A percentile compares a stretch with the other conserved stretches of the same genome.
phyloP scores from a whole-genome alignment of 2,888 invertebrate species.

The Cheilosia variabilis region DNA sequence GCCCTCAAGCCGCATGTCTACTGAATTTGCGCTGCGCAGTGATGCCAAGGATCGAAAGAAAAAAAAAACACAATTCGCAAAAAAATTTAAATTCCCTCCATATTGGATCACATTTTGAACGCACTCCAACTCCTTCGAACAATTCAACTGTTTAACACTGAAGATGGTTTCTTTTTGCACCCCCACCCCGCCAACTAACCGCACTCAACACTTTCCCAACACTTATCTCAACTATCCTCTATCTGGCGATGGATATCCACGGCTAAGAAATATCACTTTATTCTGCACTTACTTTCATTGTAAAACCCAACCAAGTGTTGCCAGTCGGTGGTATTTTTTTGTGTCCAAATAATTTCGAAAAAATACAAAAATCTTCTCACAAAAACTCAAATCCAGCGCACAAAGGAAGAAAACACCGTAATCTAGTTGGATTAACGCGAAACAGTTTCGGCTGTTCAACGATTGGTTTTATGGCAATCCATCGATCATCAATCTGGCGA shows the following conservation, averaged over 20 bases:
- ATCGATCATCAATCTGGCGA: slow-evolving; percentile 72
- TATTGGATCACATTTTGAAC: too few species aligned
- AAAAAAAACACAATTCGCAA: too few species aligned
- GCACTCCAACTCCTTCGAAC: background rate
- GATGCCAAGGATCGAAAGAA: too few species aligned
- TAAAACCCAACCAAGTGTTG: background rate
- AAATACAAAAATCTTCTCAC: background rate
- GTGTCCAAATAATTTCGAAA: too few species aligned
- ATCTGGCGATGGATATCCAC: slow-evolving; percentile 29
- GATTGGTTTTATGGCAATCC: slow-evolving; percentile 65
- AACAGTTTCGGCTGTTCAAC: slow-evolving; percentile 19
- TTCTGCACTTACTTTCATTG: slow-evolving; percentile 46
- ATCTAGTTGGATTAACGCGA: slow-evolving; percentile 52
- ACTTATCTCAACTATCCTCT: slow-evolving; percentile 33
- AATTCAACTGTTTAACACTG: background rate
- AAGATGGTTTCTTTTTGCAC: background rate
- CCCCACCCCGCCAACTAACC: background rate
- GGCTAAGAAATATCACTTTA: background rate
- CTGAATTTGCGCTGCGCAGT: too few species aligned
- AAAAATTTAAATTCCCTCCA: too few species aligned
- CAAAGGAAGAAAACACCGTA: slow-evolving; percentile 12
- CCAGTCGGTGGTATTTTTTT: background rate
- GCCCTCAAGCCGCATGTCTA: too few species aligned
- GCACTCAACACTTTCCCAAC: background rate
- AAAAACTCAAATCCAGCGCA: background rate